phyloP scores from a whole-genome alignment of 2,797 vertebrate genomes.

The Syndactyla subalaris region DNA sequence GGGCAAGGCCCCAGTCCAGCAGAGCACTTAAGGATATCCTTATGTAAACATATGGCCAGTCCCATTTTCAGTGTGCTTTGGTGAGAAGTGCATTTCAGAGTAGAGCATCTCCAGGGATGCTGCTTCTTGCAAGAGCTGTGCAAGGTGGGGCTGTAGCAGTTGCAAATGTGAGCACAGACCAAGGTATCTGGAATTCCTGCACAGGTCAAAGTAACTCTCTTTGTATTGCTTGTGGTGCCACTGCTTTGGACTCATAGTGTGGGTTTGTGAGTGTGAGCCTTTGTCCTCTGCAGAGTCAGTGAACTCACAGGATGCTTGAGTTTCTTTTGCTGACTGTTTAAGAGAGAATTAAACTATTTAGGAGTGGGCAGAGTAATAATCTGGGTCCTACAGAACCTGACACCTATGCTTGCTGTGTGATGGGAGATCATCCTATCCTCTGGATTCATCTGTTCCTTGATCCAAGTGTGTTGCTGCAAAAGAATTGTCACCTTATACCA shows the following conservation, averaged over 20 bases:
- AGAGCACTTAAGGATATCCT: slow-evolving; percentile 36
- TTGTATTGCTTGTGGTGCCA: not conserved
- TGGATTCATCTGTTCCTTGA: not conserved
- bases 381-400: not conserved
- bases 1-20: slow-evolving; percentile 6
- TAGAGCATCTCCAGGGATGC: not conserved
- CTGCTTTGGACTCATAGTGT: not conserved
- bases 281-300: not conserved
- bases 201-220: not conserved
- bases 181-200: not conserved
- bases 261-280: not conserved
- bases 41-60: not conserved
- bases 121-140: not conserved
- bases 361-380: not conserved
- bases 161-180: not conserved
- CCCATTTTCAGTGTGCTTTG: not conserved
- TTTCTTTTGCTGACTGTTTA: not conserved
- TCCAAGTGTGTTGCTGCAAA: not conserved
- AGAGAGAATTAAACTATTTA: not conserved
- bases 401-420: not conserved
- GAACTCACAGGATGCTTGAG: not conserved
- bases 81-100: not conserved
- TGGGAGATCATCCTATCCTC: not conserved
- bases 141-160: not conserved
- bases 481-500: not conserved